phyloP scores from a whole-genome alignment of 2,888 invertebrate genomes.

The Eupithecia centaureata region DNA sequence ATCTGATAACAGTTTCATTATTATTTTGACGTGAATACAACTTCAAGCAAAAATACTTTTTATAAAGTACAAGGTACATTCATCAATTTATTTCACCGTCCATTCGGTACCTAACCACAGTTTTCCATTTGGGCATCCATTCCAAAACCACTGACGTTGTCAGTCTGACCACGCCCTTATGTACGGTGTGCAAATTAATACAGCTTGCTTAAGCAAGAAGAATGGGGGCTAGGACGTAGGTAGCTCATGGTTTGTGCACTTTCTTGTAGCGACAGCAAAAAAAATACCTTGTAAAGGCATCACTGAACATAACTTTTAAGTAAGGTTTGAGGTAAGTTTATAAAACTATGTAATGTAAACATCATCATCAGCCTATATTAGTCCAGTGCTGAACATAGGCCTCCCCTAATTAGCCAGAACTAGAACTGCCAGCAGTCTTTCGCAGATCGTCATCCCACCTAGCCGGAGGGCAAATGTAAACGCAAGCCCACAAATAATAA shows the following conservation, averaged over 20 bases:
- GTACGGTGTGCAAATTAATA: conserved; percentile 31
- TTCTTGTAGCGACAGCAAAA: conserved; percentile 17
- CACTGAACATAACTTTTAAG: too few relatives aligned
- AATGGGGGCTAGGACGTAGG: conserved; percentile 8
- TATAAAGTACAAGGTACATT: neutral
- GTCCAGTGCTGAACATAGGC: too few relatives aligned
- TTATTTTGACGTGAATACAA: neutral
- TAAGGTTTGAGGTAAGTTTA: neutral
- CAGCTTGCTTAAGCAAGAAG: conserved; percentile 23
- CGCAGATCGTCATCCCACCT: too few relatives aligned
- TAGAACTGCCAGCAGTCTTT: too few relatives aligned
- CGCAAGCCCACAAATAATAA: too few relatives aligned
- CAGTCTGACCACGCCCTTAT: conserved; percentile 23
- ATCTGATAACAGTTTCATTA: neutral
- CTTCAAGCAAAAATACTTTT: neutral
- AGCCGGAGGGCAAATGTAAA: too few relatives aligned
- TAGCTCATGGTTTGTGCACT: conserved; percentile 20
- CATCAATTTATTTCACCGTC: conserved; percentile 8
- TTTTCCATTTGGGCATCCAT: conserved; percentile 21
- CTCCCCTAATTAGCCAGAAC: too few relatives aligned
- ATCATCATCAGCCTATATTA: too few relatives aligned
- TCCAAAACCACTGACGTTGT: conserved; percentile 22
- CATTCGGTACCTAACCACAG: conserved; percentile 20
- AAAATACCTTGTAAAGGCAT: neutral
- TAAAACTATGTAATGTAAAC: too few relatives aligned